phyloP scores from a whole-genome alignment of 2,888 invertebrate genomes.

The Bellardia bayeri region DNA sequence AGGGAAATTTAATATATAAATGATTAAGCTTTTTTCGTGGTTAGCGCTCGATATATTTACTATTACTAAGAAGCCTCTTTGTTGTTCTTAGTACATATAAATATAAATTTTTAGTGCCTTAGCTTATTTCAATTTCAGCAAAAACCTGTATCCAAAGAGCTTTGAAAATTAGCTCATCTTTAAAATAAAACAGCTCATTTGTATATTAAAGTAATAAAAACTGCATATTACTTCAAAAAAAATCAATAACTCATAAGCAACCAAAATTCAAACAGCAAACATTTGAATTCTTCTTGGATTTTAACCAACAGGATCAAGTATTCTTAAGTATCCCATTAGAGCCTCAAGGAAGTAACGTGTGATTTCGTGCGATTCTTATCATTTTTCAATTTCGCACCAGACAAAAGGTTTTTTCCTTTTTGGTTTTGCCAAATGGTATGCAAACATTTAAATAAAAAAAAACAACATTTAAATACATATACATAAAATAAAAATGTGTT shows the following conservation, averaged over 20 bases:
- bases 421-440: neutral
- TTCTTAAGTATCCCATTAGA: slow-evolving; percentile 69
- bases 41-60: too few relatives aligned
- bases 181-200: neutral
- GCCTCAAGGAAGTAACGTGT: slow-evolving; percentile 69
- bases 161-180: too few relatives aligned
- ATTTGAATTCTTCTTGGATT: slow-evolving; percentile 13
- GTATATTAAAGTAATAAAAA: neutral
- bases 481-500: slow-evolving; percentile 25
- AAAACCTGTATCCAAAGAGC: too few relatives aligned
- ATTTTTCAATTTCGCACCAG: slow-evolving; percentile 82
- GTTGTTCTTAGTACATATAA: too few relatives aligned
- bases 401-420: slow-evolving; percentile 74
- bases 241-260: slow-evolving; percentile 6
- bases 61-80: too few relatives aligned
- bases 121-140: too few relatives aligned
- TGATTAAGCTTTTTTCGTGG: too few relatives aligned
- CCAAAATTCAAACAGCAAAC: neutral
- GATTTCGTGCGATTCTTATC: slow-evolving; percentile 79
- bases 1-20: too few relatives aligned
- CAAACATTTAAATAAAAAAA: slow-evolving; percentile 18
- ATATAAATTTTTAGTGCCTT: too few relatives aligned
- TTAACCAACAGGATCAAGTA: slow-evolving; percentile 48
- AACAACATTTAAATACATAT: slow-evolving; percentile 37
- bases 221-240: neutral